phyloP scores from a whole-genome alignment of 2,797 vertebrate genomes.

The Anguilla pacifica region DNA sequence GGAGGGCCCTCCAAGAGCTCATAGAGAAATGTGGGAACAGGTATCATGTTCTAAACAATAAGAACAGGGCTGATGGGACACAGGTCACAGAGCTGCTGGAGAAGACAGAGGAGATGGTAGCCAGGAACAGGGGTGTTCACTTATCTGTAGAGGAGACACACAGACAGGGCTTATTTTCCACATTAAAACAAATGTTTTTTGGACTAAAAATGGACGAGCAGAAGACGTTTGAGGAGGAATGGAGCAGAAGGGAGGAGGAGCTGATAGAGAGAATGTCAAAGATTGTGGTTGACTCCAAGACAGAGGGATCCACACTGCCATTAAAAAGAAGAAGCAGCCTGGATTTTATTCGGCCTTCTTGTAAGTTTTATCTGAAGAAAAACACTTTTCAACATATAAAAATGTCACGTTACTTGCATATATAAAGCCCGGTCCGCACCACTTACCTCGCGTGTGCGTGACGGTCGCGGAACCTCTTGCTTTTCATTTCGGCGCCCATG shows the following conservation, averaged over 20 bases:
- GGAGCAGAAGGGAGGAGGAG: conserved; percentile 2
- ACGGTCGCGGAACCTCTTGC: too few species aligned
- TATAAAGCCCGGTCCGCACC: too few species aligned
- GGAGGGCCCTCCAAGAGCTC: too few species aligned
- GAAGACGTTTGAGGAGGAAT: not conserved
- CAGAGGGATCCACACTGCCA: not conserved
- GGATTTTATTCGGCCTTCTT: not conserved
- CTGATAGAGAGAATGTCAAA: not conserved
- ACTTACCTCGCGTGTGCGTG: too few species aligned
- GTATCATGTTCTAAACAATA: too few species aligned
- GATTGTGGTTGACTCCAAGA: not conserved
- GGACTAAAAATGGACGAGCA: not conserved
- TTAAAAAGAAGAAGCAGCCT: not conserved
- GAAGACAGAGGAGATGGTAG: not conserved
- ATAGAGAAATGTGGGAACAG: too few species aligned
- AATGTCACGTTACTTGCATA: not conserved
- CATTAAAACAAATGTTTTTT: too few species aligned
- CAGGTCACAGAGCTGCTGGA: not conserved
- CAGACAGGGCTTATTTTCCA: too few species aligned
- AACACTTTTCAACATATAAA: not conserved
- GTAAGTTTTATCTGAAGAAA: not conserved
- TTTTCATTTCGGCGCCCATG: too few species aligned
- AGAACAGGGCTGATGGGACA: not conserved
- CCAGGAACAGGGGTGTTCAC: not conserved
- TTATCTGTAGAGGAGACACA: not conserved